Conservation (phyloP, 1,140 invertebrate species). For the Rhagoletis pomonella region DNA sequence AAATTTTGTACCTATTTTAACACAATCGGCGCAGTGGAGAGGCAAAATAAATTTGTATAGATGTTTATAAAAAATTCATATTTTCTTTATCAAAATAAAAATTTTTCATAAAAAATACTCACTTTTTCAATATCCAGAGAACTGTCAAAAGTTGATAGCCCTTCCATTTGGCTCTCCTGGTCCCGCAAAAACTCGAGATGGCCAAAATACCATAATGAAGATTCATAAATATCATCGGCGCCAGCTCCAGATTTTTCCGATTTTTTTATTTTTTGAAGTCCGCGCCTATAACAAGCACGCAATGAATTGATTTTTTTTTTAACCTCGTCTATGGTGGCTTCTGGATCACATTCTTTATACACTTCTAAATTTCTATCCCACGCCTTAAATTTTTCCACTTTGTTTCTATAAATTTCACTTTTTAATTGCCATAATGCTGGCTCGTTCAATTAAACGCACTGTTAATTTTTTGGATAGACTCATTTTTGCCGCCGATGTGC, state of each 20-base stretch:
- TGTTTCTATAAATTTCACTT: slow-evolving; percentile 34
- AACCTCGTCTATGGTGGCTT: neutral
- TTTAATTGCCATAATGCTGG: slow-evolving; percentile 42
- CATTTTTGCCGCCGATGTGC: neutral
- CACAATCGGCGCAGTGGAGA: neutral
- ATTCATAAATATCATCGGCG: slow-evolving; percentile 14
- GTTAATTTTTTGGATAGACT: slow-evolving; percentile 60
- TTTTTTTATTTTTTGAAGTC: slow-evolving; percentile 43
- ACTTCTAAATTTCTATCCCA: neutral
- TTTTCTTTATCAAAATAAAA: neutral
- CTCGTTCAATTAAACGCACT: neutral
- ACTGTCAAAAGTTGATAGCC: neutral
- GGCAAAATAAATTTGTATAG: neutral
- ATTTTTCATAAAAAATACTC: too few relatives aligned
- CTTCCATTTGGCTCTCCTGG: neutral
- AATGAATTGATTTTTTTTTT: slow-evolving; percentile 11
- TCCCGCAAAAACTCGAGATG: neutral
- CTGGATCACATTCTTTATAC: neutral
- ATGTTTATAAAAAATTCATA: neutral
- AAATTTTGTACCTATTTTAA: neutral
- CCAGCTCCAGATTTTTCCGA: slow-evolving; percentile 41
- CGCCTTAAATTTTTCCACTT: neutral
- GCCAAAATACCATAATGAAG: slow-evolving; percentile 30
- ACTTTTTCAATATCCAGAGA: too few relatives aligned
- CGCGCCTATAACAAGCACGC: slow-evolving; percentile 8